phyloP scores from a whole-genome alignment of 2,797 vertebrate genomes.

The Cuniculus paca region DNA sequence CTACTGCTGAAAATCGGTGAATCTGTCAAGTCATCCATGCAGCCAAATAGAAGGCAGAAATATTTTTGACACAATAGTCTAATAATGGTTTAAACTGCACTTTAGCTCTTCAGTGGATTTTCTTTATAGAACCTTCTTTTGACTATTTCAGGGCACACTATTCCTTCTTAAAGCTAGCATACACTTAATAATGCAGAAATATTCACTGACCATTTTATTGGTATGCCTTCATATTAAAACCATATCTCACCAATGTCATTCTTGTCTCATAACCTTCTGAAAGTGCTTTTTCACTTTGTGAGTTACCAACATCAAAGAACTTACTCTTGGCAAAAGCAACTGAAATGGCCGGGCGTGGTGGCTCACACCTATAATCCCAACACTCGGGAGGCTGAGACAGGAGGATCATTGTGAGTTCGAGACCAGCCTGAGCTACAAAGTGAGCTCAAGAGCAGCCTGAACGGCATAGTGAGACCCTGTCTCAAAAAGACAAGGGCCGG shows the following conservation, averaged over 20 bases:
- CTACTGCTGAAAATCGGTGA: constrained; percentile 30
- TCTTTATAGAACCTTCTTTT: constrained; percentile 29
- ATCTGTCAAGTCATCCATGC: constrained; percentile 21
- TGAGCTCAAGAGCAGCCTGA: no score
- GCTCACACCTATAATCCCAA: no score
- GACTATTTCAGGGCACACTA: constrained; percentile 22
- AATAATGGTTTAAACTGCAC: constrained; percentile 52
- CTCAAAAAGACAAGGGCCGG: no score
- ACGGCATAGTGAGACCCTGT: no score
- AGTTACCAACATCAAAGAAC: constrained; percentile 97
- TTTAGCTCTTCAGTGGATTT: neutral
- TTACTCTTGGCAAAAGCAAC: constrained; percentile 97
- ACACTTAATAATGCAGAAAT: constrained; percentile 68
- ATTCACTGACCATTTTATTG: constrained; percentile 96
- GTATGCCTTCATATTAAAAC: constrained; percentile 98
- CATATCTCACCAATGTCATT: constrained; percentile 98
- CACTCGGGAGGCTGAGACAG: no score
- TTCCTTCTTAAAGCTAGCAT: constrained; percentile 44
- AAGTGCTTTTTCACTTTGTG: constrained; percentile 99
- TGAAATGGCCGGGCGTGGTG: no score
- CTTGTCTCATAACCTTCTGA: constrained; percentile 96
- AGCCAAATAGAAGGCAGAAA: constrained; percentile 57
- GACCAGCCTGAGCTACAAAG: no score
- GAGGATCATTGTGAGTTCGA: no score
- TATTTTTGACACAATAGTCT: constrained; percentile 46